Evolutionary conservation across 2,888 invertebrate genomes (phyloP).

Genomic region (Clostera curtula): DNA sequence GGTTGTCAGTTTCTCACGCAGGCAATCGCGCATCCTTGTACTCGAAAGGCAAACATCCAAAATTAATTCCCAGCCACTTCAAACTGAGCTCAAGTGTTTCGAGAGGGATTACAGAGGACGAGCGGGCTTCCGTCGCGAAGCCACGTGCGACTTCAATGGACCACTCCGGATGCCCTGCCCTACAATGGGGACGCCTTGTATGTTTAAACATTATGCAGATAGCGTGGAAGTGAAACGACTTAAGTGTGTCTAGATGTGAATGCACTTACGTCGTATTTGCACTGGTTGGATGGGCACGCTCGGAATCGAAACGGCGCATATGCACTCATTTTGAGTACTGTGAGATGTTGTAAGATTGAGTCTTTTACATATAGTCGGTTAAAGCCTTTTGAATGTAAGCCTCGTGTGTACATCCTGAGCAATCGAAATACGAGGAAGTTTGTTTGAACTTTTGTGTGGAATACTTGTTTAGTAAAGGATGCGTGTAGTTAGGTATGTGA

Average conservation of each 20-base stretch:
- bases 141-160: conserved; percentile 65
- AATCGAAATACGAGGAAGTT: conserved; percentile 24
- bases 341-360: no score
- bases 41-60: conserved; percentile 7
- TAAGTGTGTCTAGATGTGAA: conserved; percentile 7
- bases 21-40: conserved; percentile 2
- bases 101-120: conserved; percentile 28
- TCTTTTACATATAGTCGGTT: no score
- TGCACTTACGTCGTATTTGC: conserved; percentile 16
- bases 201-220: conserved; percentile 28
- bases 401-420: conserved; percentile 17
- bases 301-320: no score
- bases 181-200: conserved; percentile 38
- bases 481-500: no score
- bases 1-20: no score
- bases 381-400: neutral
- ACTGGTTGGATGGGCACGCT: conserved; percentile 7
- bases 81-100: conserved; percentile 25
- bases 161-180: conserved; percentile 51
- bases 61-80: conserved; percentile 12
- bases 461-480: conserved; percentile 14
- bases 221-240: conserved; percentile 15
- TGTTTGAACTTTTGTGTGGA: conserved; percentile 18
- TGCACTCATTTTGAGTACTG: no score
- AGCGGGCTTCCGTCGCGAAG: conserved; percentile 53